Conservation (phyloP, 2,888 invertebrate species). For the Orgyia antiqua region DNA sequence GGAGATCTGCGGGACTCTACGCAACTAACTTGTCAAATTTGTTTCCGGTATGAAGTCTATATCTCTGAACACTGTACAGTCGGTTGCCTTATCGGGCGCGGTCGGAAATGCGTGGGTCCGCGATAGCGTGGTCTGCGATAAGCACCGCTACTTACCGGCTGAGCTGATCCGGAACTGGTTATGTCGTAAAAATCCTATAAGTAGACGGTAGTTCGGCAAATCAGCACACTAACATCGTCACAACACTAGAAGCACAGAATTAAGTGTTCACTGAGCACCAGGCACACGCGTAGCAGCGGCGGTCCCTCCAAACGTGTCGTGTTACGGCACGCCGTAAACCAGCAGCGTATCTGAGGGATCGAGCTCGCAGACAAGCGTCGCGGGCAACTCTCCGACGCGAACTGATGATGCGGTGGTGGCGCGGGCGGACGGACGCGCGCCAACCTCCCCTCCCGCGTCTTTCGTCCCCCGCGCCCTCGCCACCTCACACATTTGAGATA, state of each 20-base stretch:
- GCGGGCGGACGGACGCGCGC: constrained; percentile 68
- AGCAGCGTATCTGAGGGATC: constrained; percentile 78
- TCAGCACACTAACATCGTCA: constrained; percentile 71
- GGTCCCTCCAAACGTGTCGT: constrained; percentile 78
- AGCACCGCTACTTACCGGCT: constrained; percentile 76
- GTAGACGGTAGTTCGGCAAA: constrained; percentile 45
- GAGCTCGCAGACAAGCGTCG: constrained; percentile 69
- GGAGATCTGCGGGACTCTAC: neutral
- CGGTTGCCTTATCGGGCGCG: constrained; percentile 69
- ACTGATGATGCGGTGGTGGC: constrained; percentile 71
- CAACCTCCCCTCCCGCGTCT: constrained; percentile 36
- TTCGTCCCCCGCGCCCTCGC: constrained; percentile 38
- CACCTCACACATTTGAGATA: constrained; percentile 64
- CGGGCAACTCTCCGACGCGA: constrained; percentile 71
- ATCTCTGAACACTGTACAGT: constrained; percentile 44
- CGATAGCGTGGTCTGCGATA: constrained; percentile 74
- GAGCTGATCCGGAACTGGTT: constrained; percentile 74
- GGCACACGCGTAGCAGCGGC: constrained; percentile 68
- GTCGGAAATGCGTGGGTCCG: constrained; percentile 76
- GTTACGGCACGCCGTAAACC: constrained; percentile 77
- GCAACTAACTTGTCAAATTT: neutral
- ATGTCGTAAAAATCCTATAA: constrained; percentile 68
- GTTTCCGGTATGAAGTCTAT: constrained; percentile 32
- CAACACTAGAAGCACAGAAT: constrained; percentile 70
- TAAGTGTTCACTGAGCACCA: constrained; percentile 69